Evolutionary conservation across 2,888 invertebrate genomes (phyloP).

Genomic region (Standfussiana lucernea): DNA sequence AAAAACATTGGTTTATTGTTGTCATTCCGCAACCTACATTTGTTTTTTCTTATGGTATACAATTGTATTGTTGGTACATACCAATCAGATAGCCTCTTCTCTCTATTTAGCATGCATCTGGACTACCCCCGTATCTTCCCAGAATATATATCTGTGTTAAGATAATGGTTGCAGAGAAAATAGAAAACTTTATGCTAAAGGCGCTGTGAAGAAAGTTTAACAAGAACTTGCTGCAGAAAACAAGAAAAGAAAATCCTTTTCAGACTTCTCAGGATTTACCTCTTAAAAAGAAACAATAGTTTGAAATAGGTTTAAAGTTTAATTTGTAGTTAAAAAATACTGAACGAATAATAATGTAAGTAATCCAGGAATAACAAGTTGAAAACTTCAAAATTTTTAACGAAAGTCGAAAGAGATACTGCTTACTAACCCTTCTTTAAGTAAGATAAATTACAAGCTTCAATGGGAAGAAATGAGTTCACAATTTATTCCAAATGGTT

Average conservation of each 20-base stretch:
- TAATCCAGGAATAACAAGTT: background rate
- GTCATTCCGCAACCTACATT: background rate
- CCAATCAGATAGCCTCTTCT: slow-evolving; percentile 11
- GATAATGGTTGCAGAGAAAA: slow-evolving; percentile 32
- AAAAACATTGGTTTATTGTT: background rate
- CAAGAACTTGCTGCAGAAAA: slow-evolving; percentile 1
- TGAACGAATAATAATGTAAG: background rate
- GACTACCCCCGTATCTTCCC: slow-evolving; percentile 28
- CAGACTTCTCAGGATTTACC: background rate
- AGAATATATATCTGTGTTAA: slow-evolving; percentile 28
- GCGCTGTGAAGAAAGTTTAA: slow-evolving; percentile 6
- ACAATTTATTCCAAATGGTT: background rate
- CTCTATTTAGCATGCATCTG: slow-evolving; percentile 41
- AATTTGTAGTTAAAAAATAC: background rate
- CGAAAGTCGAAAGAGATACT: background rate
- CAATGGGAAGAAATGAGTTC: background rate
- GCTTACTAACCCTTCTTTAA: background rate
- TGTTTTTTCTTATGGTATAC: background rate
- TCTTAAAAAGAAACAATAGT: no score
- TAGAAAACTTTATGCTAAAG: slow-evolving; percentile 44
- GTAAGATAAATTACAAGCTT: background rate
- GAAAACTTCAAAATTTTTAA: background rate
- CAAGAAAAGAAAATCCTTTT: slow-evolving; percentile 1
- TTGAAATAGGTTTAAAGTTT: background rate
- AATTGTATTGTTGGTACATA: background rate